Evolutionary conservation across 2,888 invertebrate genomes (phyloP), one percentile per base, ranked within the genome.

Genomic region (Tipula helvola): DNA sequence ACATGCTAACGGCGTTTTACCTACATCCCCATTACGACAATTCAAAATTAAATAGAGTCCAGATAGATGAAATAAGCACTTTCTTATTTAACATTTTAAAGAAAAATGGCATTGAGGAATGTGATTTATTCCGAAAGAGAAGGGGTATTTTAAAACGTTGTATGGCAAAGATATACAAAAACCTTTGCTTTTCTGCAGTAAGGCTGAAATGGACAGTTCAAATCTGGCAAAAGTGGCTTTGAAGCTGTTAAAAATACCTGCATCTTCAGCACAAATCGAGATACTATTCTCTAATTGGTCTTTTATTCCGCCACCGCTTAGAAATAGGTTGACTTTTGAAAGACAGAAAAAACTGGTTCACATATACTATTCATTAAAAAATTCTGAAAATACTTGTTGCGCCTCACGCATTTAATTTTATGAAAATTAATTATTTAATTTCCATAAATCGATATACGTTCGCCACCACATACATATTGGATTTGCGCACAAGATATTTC

Each of bases 191-290:
- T 88, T 87, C 47, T 88, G 88, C 88, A 86, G 86, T 28, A 86
- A 87, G 83, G 88, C 88, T 4, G 86, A 87, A 86, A 86, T 87
- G 12, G 86, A 87, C n/a, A 83, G 86, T 86, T 85, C 87, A 42
- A 86, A 86, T 10, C 86, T 88, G 16, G n/a, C 87, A 10, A 86
- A 86, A 41, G 47, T 88, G 5, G 88, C 88, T 5, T 42, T 86
- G 12, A 88, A 88, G 83, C 84, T 88, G 28, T 85, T 88, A 28
- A 86, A 86, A 85, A 86, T 88, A 41, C 87, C 88, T 7, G 87
- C 87, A n/a, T 88, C 88, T 13, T 87, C 87, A 8, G 87, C 87
- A 10, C 87, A 88, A 86, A 44, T 88, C 2, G 88, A 88, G 85
- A 86, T 87, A 52, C 41, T 87, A 13, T 88, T 87, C 41, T 87